These are phyloP conservation scores for Pardalotus punctatus DNA, from an alignment of 2,113 vertebrate genomes.

Conservation along the genomic window DNA sequence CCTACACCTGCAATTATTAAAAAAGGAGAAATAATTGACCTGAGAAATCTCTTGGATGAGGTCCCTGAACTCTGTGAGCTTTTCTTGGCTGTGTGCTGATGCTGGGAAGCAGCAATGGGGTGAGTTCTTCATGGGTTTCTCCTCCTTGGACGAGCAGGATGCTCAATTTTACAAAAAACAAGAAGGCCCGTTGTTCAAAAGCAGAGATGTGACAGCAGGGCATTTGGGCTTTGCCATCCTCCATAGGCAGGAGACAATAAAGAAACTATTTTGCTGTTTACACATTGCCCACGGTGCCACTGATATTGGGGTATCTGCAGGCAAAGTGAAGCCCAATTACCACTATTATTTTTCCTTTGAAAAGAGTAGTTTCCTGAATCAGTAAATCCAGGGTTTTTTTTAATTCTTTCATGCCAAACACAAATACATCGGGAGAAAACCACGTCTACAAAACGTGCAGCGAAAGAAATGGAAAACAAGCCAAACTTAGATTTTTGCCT, in stretches of 20 bases:
- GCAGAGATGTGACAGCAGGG: background rate
- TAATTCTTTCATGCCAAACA: background rate
- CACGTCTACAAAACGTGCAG: rapidly evolving
- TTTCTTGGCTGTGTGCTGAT: rapidly evolving
- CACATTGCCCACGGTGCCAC: background rate
- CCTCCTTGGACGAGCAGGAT: background rate
- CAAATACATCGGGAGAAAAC: background rate
- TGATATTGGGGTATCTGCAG: background rate
- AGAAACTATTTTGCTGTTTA: background rate
- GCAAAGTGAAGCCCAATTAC: background rate
- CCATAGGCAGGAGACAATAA: background rate
- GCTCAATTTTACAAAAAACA: rapidly evolving
- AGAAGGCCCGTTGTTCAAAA: background rate
- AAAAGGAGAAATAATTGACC: background rate
- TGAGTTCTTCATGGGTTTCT: background rate
- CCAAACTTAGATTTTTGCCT: slow-evolving; percentile 31
- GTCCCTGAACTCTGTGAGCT: background rate
- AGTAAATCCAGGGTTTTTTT: background rate
- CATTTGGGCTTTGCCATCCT: background rate
- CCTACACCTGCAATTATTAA: background rate
- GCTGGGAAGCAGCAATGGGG: background rate
- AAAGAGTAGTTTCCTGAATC: background rate
- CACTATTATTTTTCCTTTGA: background rate
- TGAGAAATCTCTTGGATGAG: background rate
- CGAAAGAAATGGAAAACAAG: background rate